Evolutionary conservation across 2,888 invertebrate genomes (phyloP).

Genomic region (Anarsia innoxiella): DNA sequence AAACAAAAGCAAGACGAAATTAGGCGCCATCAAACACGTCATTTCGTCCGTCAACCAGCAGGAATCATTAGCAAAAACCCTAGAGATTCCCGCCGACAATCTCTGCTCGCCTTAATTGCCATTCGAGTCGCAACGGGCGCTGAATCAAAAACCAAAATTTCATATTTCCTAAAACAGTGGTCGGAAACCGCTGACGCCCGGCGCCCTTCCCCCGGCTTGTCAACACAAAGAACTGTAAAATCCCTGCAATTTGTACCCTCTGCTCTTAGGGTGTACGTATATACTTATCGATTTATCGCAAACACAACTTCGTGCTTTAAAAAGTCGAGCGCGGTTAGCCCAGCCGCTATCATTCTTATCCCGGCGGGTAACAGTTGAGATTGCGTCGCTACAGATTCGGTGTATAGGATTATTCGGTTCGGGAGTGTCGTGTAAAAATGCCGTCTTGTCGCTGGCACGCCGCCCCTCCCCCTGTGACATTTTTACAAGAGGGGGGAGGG

Average conservation of each 20-base stretch:
- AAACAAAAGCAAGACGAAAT: no score
- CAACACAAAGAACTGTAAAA: conserved; percentile 63
- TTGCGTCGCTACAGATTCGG: conserved; percentile 29
- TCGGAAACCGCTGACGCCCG: conserved; percentile 48
- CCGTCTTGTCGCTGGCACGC: conserved; percentile 66
- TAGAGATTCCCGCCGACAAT: conserved; percentile 6
- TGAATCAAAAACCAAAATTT: conserved; percentile 42
- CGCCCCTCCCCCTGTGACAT: conserved; percentile 63
- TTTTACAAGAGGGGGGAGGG: conserved; percentile 53
- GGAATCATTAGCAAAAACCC: conserved; percentile 11
- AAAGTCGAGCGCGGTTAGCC: conserved; percentile 37
- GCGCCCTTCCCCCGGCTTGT: conserved; percentile 40
- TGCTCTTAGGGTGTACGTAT: conserved; percentile 49
- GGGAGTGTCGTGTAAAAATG: conserved; percentile 60
- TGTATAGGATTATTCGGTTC: conserved; percentile 48
- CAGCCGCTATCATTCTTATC: conserved; percentile 24
- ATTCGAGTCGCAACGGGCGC: conserved; percentile 16
- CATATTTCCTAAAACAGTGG: conserved; percentile 56
- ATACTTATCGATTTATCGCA: conserved; percentile 72
- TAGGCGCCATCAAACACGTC: conserved; percentile 7
- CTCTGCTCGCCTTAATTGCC: conserved; percentile 15
- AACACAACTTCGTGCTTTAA: conserved; percentile 55
- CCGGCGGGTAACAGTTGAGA: conserved; percentile 28
- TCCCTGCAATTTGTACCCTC: conserved; percentile 68
- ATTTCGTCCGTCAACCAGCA: conserved; percentile 6